A percentile compares a stretch with the other conserved stretches of the same genome.
phyloP scores from a whole-genome alignment of 2,113 vertebrate species.

The Synodontis membranacea region DNA sequence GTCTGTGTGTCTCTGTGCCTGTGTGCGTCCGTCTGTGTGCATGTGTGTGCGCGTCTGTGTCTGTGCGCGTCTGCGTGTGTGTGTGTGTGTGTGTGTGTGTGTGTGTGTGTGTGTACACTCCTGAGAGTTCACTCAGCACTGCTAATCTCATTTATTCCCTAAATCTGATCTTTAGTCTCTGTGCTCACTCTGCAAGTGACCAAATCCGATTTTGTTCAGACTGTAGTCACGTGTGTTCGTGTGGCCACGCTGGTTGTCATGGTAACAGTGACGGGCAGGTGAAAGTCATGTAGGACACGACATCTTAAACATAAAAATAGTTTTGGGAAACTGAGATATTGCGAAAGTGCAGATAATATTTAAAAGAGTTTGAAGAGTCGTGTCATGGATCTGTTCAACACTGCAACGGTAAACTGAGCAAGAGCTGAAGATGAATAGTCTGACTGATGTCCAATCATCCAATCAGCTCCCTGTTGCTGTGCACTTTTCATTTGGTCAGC shows the following conservation, averaged over 20 bases:
- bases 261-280: background rate
- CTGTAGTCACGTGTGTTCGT: background rate
- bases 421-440: background rate
- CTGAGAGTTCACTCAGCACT: background rate
- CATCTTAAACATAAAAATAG: background rate
- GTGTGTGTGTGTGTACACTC: background rate
- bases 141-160: background rate
- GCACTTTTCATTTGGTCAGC: background rate
- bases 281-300: background rate
- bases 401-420: background rate
- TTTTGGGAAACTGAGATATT: background rate
- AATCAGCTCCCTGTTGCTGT: background rate
- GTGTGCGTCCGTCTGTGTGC: background rate
- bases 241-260: background rate
- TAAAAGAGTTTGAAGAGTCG: background rate
- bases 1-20: background rate
- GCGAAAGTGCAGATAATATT: background rate
- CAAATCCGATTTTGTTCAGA: background rate
- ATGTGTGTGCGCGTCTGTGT: background rate
- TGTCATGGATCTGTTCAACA: background rate
- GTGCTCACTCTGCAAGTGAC: background rate
- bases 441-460: background rate
- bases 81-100: background rate
- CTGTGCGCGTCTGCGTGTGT: background rate
- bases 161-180: background rate